A percentile compares a stretch with the other conserved stretches of the same genome.
Evolutionary conservation across 2,888 invertebrate species (phyloP).

Genomic region (Aethes cnicana): DNA sequence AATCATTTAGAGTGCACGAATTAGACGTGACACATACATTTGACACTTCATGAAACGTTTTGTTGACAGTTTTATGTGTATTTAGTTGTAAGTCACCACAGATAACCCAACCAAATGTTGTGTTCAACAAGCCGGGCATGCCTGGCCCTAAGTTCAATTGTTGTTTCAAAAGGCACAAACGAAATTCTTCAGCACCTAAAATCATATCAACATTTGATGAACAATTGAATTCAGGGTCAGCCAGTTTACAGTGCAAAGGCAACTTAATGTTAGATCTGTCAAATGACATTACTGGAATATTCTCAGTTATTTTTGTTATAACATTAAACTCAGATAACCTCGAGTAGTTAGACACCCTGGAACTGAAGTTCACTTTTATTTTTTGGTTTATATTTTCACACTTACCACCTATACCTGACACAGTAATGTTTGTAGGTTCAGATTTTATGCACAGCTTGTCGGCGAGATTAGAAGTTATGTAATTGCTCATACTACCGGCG

Average conservation of each 20-base stretch:
- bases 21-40: no score
- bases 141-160: conserved; percentile 2
- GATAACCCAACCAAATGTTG: conserved; percentile 17
- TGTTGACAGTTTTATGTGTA: conserved; percentile 3
- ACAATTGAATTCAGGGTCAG: neutral
- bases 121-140: conserved; percentile 13
- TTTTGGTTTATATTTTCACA: neutral
- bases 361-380: neutral
- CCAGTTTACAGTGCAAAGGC: no score
- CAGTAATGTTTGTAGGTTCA: neutral
- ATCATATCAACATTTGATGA: conserved; percentile 8
- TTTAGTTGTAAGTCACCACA: conserved; percentile 9
- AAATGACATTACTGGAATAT: no score
- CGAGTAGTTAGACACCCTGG: conserved; percentile 4
- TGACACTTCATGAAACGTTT: no score
- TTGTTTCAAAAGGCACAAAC: neutral
- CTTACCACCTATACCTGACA: conserved; percentile 7
- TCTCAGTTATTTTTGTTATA: conserved; percentile 10
- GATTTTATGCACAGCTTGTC: neutral
- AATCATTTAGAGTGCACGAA: no score
- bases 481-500: neutral
- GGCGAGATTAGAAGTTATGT: neutral
- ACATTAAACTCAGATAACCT: conserved; percentile 13
- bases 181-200: conserved; percentile 1
- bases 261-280: no score